These are phyloP conservation scores for Stegastes partitus DNA, from an alignment of 2,113 vertebrate species.

Conservation along the genomic window DNA sequence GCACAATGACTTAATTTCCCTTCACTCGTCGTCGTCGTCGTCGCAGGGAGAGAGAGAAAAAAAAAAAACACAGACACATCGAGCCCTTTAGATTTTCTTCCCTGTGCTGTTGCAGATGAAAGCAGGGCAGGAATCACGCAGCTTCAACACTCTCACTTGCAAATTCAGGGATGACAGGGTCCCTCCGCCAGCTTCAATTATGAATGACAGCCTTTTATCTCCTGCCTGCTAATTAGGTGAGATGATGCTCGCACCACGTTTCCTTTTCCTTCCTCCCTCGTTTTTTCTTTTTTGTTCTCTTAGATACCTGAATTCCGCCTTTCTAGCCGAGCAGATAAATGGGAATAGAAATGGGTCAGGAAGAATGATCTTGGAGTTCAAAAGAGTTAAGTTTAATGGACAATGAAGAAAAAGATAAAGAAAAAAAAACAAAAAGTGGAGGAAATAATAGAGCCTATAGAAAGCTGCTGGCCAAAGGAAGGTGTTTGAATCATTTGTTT, in stretches of 20 bases:
- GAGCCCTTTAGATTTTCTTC: constrained; percentile 59
- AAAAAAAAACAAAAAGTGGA: constrained; percentile 10
- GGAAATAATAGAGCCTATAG: neutral
- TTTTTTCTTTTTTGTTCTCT: constrained; percentile 51
- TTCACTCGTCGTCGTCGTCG: constrained; percentile 5
- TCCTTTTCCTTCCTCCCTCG: constrained; percentile 9
- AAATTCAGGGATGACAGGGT: constrained; percentile 81
- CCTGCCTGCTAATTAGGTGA: constrained; percentile 78
- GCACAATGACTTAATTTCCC: constrained; percentile 55
- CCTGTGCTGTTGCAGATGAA: constrained; percentile 72
- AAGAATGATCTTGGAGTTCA: constrained; percentile 53
- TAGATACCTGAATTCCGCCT: constrained; percentile 56
- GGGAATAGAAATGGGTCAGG: constrained; percentile 49
- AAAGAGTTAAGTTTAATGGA: constrained; percentile 52
- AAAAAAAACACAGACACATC: constrained; percentile 58
- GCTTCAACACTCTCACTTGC: constrained; percentile 75
- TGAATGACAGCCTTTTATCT: constrained; percentile 86
- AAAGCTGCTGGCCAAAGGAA: constrained; percentile 10
- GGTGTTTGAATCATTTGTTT: constrained; percentile 38
- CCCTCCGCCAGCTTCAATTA: constrained; percentile 80
- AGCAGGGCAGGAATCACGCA: constrained; percentile 70
- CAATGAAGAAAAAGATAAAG: constrained; percentile 25
- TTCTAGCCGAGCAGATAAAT: constrained; percentile 33
- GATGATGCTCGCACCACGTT: constrained; percentile 59
- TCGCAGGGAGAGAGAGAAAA: too few species aligned